Base-by-base conservation (phyloP, 2,797 vertebrate species). In the Sibirionetta formosa region DNA sequence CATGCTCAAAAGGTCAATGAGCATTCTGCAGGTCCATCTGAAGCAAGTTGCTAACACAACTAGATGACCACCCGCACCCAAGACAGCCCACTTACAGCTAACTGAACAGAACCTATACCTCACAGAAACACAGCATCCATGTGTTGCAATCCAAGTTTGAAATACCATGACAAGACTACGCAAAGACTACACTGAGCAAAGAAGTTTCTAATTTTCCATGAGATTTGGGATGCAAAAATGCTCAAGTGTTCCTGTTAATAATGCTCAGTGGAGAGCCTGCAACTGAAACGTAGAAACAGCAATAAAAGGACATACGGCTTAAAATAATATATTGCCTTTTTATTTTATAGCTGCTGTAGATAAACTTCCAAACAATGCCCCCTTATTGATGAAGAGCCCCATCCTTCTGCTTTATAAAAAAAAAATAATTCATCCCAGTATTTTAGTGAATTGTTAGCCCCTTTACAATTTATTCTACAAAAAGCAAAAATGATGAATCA, bases 261-360 rank as follows among this genome's bases (percentile, higher is more conserved):
- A 7, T 29, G 68, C 29, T 46, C 11, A 36, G 11, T 8, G 27
- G n/a, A 73, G 38, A 89, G 24, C 24, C 58, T 54, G 54, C 11
- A 35, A 50, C 31, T 57, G 61, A 91, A 79, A 50, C 13, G 46
- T 1, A 71, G 27, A 73, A 92, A 90, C 15, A 83, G 7, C 44
- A 42, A 42, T 82, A 70, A 85, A 36, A n/a, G 73, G 36, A 46
- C 82, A 84, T 90, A 79, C 0, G 0, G 22, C 31, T 69, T 79
- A 72, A 86, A 86, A 96, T 95, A 79, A 26, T 69, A 69, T 12
- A 26, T 66, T 70, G 31, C 22, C 17, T 46, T 80, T 89, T 89
- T 78, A 54, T 75, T 92, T 73, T 69, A 69, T 8, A 80, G 38
- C n/a, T 90, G 66, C 60, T 77, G 40, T 50, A 70, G 70, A 72